A percentile compares a stretch with the other conserved stretches of the same genome.
Evolutionary conservation across 2,888 invertebrate genomes (phyloP).

Genomic region (Julus scandinavius): DNA sequence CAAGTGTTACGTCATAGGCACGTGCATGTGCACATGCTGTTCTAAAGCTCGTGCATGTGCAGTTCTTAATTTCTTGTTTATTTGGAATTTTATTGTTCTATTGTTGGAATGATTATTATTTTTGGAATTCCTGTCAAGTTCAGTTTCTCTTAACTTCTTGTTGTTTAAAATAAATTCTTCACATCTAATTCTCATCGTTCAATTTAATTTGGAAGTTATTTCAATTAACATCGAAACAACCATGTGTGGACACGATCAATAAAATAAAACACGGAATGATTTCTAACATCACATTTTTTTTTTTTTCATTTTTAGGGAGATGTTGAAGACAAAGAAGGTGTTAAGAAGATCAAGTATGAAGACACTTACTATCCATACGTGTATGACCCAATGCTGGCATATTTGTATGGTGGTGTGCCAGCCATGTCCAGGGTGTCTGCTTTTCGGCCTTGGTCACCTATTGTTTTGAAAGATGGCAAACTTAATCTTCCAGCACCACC

Average conservation of each 20-base stretch:
- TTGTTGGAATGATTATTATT: no score
- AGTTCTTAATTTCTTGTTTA: no score
- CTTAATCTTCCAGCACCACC: conserved; percentile 49
- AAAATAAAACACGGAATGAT: neutral
- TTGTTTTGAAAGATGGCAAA: conserved; percentile 58
- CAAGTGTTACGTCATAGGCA: neutral
- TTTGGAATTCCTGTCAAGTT: no score
- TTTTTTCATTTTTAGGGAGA: conserved; percentile 40
- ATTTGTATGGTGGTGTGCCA: conserved; percentile 46
- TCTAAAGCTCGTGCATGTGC: neutral
- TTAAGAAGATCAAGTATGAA: conserved; percentile 56
- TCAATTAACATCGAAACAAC: no score
- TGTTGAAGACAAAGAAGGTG: conserved; percentile 53
- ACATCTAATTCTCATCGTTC: no score
- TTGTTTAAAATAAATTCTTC: no score
- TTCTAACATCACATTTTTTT: neutral
- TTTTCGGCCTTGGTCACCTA: conserved; percentile 57
- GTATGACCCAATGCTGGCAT: conserved; percentile 57
- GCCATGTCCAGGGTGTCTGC: conserved; percentile 55
- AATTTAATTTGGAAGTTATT: no score
- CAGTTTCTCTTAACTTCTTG: no score
- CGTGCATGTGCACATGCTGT: neutral
- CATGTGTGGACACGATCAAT: neutral
- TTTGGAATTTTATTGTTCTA: no score
- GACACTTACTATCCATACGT: conserved; percentile 54